Conservation (phyloP, 1,140 invertebrate species). For the Drosophila athabasca region DNA sequence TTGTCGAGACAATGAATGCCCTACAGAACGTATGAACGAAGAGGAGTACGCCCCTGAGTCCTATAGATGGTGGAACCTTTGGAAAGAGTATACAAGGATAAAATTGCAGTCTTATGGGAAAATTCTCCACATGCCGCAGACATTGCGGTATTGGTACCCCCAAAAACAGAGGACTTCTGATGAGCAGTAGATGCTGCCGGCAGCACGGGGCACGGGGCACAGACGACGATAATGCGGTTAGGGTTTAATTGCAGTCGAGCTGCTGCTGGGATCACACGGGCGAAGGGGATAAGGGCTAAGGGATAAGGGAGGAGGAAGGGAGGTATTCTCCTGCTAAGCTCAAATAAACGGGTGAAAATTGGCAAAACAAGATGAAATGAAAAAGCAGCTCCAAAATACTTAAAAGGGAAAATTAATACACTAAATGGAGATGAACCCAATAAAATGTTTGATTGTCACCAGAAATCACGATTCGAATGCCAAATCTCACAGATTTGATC, state of each 20-base stretch:
- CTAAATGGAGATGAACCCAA: neutral
- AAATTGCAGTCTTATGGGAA: conserved; percentile 61
- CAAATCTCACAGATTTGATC: conserved; percentile 18
- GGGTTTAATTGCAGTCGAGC: conserved; percentile 63
- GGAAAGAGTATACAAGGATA: conserved; percentile 9
- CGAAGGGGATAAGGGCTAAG: conserved; percentile 23
- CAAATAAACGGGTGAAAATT: neutral
- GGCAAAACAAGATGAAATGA: neutral
- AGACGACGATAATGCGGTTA: conserved; percentile 60
- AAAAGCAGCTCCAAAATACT: conserved; percentile 3
- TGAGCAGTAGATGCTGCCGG: conserved; percentile 5
- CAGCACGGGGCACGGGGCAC: no score
- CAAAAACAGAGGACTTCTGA: conserved; percentile 51
- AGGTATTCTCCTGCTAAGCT: neutral
- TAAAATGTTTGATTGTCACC: conserved; percentile 9
- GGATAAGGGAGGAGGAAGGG: neutral
- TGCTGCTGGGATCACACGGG: no score
- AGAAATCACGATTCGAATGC: conserved; percentile 7
- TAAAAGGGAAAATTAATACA: no score
- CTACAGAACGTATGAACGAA: neutral
- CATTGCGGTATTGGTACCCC: conserved; percentile 48
- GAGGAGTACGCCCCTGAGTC: neutral
- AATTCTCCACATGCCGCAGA: conserved; percentile 70
- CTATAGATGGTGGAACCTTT: neutral
- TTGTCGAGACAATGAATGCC: neutral